Evolutionary conservation across 2,797 vertebrate genomes (phyloP), one percentile per base, ranked within the genome.

Genomic region (Eupleurogrammus muticus): DNA sequence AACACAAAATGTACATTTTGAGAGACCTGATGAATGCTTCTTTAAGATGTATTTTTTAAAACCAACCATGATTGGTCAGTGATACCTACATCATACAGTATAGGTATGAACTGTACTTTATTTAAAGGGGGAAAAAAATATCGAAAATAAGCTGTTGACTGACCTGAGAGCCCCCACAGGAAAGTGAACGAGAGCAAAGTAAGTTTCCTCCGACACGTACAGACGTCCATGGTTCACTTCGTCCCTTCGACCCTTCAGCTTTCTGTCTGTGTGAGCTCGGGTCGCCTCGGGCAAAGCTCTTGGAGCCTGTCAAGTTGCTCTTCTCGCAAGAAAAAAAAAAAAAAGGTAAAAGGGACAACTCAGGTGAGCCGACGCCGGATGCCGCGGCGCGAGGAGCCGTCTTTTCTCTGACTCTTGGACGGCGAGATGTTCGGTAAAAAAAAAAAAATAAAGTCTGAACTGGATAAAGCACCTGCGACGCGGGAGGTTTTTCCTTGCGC

Each of bases 101-200:
- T 28, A 28, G 3, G 28, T 42, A 42, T 47, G 2, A 24, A 5
- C 10, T 44, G 49, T 55, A 5, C 14, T 51, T 34, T 4, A 7
- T 12, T 52, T 6, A 1, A 42, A 5, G 5, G 38, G 14, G 21
- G 28, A 0, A 54, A 2, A 6, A n/a, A 28, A 0, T 38, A 42
- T 14, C 8, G 40, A 44, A 44, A 38, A 38, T 0, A 3, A 32
- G 14, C 10, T 34, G 0, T 0, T 8, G 0, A 80, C 93, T 81
- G 80, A 95, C 94, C 94, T 90, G 92, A 77, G 51, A 92, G 77
- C 53, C 71, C 75, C 51, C 84, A 90, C 59, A 93, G 81, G 8
- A 92, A 76, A 52, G 85, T 77, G 0, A 91, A 44, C 1, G 70
- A 78, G 51, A 95, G 87, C 84, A 89, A 69, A 73, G 77, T 75